phyloP scores from a whole-genome alignment of 2,888 invertebrate genomes.

The Hartigia nigra region DNA sequence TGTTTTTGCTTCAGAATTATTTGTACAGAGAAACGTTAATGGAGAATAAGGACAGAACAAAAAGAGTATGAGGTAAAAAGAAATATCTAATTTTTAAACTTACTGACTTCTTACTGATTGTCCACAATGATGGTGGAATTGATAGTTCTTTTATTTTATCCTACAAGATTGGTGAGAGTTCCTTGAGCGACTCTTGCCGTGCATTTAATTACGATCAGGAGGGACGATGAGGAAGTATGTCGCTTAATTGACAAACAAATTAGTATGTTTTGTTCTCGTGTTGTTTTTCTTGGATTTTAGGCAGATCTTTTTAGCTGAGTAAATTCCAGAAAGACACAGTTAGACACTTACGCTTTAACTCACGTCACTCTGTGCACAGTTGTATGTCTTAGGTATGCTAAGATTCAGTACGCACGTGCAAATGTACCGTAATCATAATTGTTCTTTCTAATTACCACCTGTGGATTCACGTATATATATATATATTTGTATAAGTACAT shows the following conservation, averaged over 20 bases:
- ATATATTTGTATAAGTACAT: neutral
- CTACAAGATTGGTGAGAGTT: neutral
- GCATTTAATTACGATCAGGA: neutral
- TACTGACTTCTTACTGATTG: neutral
- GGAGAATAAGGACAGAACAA: neutral
- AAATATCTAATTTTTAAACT: neutral
- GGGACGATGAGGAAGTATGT: no score
- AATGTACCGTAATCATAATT: slow-evolving; percentile 60
- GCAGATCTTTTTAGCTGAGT: neutral
- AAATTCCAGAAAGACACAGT: neutral
- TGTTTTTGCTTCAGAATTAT: neutral
- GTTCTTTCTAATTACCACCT: slow-evolving; percentile 48
- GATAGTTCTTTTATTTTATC: neutral
- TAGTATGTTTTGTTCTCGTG: neutral
- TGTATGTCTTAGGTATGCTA: neutral
- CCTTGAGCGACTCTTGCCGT: neutral
- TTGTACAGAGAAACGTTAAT: neutral
- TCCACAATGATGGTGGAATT: neutral
- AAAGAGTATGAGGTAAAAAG: neutral
- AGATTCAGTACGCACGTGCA: slow-evolving; percentile 41
- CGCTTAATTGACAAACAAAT: neutral
- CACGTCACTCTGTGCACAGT: neutral
- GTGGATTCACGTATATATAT: neutral
- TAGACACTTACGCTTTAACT: neutral
- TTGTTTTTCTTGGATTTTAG: neutral